Base-by-base conservation (phyloP, 2,888 invertebrate species). In the Tridacna crocea region DNA sequence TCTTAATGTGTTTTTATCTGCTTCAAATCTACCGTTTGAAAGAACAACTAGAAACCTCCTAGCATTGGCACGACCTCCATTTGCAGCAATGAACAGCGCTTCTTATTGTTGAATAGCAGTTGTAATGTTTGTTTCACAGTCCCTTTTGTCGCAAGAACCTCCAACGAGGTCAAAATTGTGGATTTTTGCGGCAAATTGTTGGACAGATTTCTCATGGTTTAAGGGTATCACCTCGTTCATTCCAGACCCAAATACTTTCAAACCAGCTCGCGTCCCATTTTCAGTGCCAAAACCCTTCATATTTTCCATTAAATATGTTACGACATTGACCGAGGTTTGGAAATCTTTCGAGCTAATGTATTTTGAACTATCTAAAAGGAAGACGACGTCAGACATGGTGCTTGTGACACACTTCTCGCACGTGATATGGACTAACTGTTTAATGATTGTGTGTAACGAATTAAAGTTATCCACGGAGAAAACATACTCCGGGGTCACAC, bases 401-500 rank as follows among this genome's bases (percentile, higher is more conserved):
- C 72, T 76, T 6, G 51, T 61, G 13, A 19, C 47, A 55, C 80
- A 80, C 51, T 75, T 72, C 27, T 82, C 78, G 36, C 82, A 82
- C 17, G 75, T 74, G 19, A 72, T 26, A 55, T 82, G 70, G 2
- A 82, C 82, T 17, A 82, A 66, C 15, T 77, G 65, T 65, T 75
- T 70, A 13, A 82, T 27, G 15, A 82, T 70, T 58, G 82, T 78
- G 65, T 75, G 63, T 47, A 82, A 61, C 10, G 82, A 75, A 58
- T 82, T 72, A 22, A 82, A 82, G 36, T 82, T 75, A 15, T 82
- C 72, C 19, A 82, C 78, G 6, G 82, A 78, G 58, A 75, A 82
- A 3, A 78, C 82, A 17, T 75, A 60, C 3, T 68, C 51, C 15
- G 75, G 60, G 36, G 61, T 60, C 19, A 48, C 24, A 0, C 46